A percentile compares a stretch with the other conserved stretches of the same genome.
Evolutionary conservation across 2,888 invertebrate species (phyloP).

Genomic region (Pharmacophagus antenor): DNA sequence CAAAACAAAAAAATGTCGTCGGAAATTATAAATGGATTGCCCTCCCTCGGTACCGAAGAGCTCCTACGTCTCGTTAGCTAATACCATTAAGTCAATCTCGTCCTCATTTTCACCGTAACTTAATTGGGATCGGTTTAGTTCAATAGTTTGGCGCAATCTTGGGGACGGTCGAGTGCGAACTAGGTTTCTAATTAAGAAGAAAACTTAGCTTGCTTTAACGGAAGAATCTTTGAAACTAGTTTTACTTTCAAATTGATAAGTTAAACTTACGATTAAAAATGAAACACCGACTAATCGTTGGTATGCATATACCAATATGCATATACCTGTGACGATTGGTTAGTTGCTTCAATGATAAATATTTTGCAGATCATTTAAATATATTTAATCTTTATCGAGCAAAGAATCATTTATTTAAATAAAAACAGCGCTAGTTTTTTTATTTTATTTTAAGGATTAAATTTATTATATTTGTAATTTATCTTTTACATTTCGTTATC

Average conservation of each 20-base stretch:
- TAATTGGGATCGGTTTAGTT: slow-evolving; percentile 28
- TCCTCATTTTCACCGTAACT: slow-evolving; percentile 30
- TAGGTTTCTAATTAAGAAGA: slow-evolving; percentile 15
- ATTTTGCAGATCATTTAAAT: too few relatives aligned
- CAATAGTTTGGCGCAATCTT: slow-evolving; percentile 28
- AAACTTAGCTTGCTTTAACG: neutral
- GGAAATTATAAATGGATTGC: neutral
- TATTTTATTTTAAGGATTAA: too few relatives aligned
- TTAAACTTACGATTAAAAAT: neutral
- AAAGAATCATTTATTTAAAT: too few relatives aligned
- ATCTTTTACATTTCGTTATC: too few relatives aligned
- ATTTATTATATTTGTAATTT: too few relatives aligned
- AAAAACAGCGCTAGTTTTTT: too few relatives aligned
- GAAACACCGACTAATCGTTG: neutral
- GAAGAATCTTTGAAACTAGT: neutral
- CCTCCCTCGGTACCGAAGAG: slow-evolving; percentile 16
- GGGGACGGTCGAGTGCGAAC: slow-evolving; percentile 18
- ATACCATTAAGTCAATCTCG: slow-evolving; percentile 29
- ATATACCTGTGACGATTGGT: too few relatives aligned
- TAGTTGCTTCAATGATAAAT: too few relatives aligned
- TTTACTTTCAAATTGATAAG: neutral
- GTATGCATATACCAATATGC: too few relatives aligned
- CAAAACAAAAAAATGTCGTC: neutral
- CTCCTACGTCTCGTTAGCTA: slow-evolving; percentile 23
- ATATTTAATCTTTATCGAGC: too few relatives aligned